phyloP scores from a whole-genome alignment of 2,797 vertebrate species.

The Crossoptilon crossoptilon region DNA sequence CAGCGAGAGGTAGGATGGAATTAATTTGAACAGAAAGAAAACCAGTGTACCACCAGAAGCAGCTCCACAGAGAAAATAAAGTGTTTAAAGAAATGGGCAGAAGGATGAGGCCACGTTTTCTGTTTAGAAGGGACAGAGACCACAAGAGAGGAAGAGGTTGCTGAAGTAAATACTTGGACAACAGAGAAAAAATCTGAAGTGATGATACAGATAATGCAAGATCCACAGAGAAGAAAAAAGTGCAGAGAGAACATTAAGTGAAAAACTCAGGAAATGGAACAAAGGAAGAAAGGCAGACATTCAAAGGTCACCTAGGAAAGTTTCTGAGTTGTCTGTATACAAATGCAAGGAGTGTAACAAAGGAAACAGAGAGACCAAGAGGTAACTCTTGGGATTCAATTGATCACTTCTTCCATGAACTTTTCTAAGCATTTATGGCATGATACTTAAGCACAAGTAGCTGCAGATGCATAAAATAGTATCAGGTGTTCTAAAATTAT shows the following conservation, averaged over 20 bases:
- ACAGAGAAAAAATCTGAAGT: slow-evolving; percentile 26
- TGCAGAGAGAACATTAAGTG: slow-evolving; percentile 57
- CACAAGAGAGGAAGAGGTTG: slow-evolving; percentile 26
- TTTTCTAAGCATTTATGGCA: background rate
- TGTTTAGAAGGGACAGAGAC: slow-evolving; percentile 20
- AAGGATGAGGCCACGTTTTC: background rate
- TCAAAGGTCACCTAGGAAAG: slow-evolving; percentile 68
- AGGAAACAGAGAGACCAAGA: slow-evolving; percentile 43
- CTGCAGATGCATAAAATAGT: background rate
- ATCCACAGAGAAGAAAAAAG: slow-evolving; percentile 35
- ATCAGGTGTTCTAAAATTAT: background rate
- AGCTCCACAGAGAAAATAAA: background rate
- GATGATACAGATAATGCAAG: slow-evolving; percentile 36
- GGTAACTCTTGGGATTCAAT: background rate
- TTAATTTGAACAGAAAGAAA: slow-evolving; percentile 60
- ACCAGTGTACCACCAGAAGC: background rate
- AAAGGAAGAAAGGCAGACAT: slow-evolving; percentile 67
- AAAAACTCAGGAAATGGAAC: slow-evolving; percentile 68
- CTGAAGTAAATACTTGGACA: slow-evolving; percentile 59
- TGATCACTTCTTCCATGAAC: slow-evolving; percentile 30
- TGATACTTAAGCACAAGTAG: background rate
- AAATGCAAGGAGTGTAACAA: slow-evolving; percentile 53
- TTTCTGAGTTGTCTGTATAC: slow-evolving; percentile 70
- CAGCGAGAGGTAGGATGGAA: slow-evolving; percentile 61
- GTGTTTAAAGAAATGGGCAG: slow-evolving; percentile 38